A percentile compares a stretch with the other conserved stretches of the same genome.
phyloP scores from a whole-genome alignment of 2,888 invertebrate genomes.

The Pseudococcus longispinus region DNA sequence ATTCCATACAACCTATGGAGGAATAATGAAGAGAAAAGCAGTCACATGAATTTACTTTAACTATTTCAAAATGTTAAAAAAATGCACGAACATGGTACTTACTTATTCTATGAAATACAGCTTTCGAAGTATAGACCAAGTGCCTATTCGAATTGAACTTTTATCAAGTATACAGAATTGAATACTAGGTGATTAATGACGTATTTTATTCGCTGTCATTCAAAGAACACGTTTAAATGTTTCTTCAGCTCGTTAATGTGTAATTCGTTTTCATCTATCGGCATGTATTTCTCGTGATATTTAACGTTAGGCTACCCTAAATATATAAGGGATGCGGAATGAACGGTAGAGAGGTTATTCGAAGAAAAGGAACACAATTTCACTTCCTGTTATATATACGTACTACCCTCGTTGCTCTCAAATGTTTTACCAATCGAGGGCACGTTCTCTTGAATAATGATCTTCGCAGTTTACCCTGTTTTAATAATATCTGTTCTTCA shows the following conservation, averaged over 20 bases:
- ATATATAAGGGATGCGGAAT: conserved; percentile 12
- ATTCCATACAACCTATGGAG: too few relatives aligned
- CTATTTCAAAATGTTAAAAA: too few relatives aligned
- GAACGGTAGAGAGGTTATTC: background rate
- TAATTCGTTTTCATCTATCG: conserved; percentile 53
- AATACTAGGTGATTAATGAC: conserved; percentile 47
- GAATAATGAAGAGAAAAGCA: too few relatives aligned
- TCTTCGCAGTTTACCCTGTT: conserved; percentile 44
- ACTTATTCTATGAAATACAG: too few relatives aligned
- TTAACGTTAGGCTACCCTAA: conserved; percentile 28
- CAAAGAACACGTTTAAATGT: conserved; percentile 47
- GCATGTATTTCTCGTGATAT: conserved; percentile 44
- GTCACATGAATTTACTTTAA: too few relatives aligned
- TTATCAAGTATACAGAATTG: background rate
- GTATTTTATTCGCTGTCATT: conserved; percentile 51
- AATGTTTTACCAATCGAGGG: conserved; percentile 28
- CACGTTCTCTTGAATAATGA: conserved; percentile 47
- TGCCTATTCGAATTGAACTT: background rate
- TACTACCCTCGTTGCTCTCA: background rate
- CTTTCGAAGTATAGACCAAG: background rate
- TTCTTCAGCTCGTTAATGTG: conserved; percentile 50
- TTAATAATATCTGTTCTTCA: conserved; percentile 52
- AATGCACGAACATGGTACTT: too few relatives aligned
- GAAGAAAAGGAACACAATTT: conserved; percentile 33
- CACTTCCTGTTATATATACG: conserved; percentile 33